Percentiles rank a stretch among this genome's conserved stretches.
Conservation (phyloP, 2,888 invertebrate genomes). For the Esperia sulphurella region DNA sequence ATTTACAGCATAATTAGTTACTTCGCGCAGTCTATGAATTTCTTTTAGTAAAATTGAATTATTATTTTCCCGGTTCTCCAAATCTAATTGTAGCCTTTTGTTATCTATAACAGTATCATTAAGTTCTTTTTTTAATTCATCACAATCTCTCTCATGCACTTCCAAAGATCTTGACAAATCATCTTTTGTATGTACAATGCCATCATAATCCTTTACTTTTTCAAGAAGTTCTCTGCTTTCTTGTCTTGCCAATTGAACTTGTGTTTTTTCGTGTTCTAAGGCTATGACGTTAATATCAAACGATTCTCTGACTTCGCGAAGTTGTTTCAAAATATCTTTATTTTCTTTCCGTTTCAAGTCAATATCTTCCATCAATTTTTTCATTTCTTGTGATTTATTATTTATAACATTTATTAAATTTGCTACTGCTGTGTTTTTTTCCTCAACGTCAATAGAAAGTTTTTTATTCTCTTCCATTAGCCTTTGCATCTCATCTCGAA, state of each 20-base stretch:
- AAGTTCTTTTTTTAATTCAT: constrained; percentile 27
- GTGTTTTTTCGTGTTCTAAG: constrained; percentile 44
- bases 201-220: constrained; percentile 41
- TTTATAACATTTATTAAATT: constrained; percentile 43
- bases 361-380: constrained; percentile 37
- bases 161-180: constrained; percentile 29
- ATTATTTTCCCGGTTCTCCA: constrained; percentile 27
- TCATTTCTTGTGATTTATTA: constrained; percentile 50
- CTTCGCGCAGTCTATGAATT: constrained; percentile 39
- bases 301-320: constrained; percentile 34
- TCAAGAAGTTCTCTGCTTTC: constrained; percentile 54
- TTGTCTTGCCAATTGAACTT: constrained; percentile 39
- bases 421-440: constrained; percentile 43
- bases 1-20: constrained; percentile 29
- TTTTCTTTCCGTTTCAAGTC: constrained; percentile 43
- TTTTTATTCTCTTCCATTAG: constrained; percentile 37
- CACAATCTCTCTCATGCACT: constrained; percentile 26
- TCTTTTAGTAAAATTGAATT: constrained; percentile 39
- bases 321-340: constrained; percentile 29
- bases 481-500: constrained; percentile 33
- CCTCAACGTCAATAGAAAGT: constrained; percentile 35
- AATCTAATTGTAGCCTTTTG: constrained; percentile 25
- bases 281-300: constrained; percentile 32
- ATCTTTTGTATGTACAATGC: constrained; percentile 28
- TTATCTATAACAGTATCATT: constrained; percentile 31